phyloP scores from a whole-genome alignment of 1,140 invertebrate genomes.

The Carposina sasakii region DNA sequence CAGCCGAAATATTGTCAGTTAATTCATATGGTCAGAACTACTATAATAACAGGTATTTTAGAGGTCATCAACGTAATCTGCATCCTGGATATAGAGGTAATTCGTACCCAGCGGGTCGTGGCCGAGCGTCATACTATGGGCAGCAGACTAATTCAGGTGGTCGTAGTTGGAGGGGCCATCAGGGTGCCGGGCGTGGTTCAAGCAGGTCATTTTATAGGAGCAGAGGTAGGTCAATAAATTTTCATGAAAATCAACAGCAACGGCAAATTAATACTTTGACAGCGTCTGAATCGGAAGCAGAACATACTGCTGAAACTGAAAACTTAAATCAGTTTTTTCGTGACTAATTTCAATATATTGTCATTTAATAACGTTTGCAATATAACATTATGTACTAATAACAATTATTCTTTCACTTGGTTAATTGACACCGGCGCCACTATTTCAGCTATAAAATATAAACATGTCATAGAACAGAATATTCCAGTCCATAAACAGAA shows the following conservation, averaged over 20 bases:
- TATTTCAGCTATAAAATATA: constrained; percentile 20
- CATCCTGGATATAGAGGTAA: too few relatives aligned
- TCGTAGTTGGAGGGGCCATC: too few relatives aligned
- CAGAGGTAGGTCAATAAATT: too few relatives aligned
- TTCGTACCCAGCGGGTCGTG: too few relatives aligned
- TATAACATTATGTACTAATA: background rate
- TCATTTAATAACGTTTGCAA: background rate
- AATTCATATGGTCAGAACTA: too few relatives aligned
- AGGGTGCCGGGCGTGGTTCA: too few relatives aligned
- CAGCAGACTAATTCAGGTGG: too few relatives aligned
- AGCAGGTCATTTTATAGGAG: background rate
- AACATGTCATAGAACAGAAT: constrained; percentile 11
- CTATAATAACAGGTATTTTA: too few relatives aligned
- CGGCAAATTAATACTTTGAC: too few relatives aligned
- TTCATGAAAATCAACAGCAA: background rate
- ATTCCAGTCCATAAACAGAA: constrained; percentile 19
- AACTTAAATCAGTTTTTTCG: background rate
- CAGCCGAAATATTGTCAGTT: background rate
- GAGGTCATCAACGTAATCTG: too few relatives aligned
- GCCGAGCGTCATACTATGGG: too few relatives aligned
- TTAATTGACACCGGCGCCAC: constrained; percentile 25
- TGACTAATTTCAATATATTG: constrained; percentile 1
- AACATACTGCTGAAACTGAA: background rate
- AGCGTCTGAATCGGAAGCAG: background rate
- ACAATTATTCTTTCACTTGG: constrained; percentile 7